These are phyloP conservation scores for Meiosimyza decipiens DNA, from an alignment of 2,888 invertebrate species.

Conservation along the genomic window DNA sequence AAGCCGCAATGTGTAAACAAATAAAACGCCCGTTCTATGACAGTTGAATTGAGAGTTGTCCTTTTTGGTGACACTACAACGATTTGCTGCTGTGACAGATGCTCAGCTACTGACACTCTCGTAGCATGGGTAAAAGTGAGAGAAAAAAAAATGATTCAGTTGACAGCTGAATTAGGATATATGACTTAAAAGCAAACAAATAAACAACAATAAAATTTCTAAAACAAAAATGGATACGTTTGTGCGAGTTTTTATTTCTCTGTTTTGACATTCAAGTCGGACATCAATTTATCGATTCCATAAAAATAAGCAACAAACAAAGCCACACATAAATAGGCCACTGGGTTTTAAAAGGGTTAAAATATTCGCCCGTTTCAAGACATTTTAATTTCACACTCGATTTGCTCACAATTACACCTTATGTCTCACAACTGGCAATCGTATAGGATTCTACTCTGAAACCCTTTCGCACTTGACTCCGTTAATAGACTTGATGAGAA, in stretches of 20 bases:
- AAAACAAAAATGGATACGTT: neutral
- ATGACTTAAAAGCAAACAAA: constrained; percentile 45
- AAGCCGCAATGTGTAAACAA: constrained; percentile 55
- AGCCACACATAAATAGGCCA: neutral
- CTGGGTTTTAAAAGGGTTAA: constrained; percentile 30
- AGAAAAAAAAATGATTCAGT: constrained; percentile 60
- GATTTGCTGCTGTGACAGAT: constrained; percentile 29
- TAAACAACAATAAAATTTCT: constrained; percentile 16
- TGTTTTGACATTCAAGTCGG: constrained; percentile 14
- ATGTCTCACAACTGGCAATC: constrained; percentile 19
- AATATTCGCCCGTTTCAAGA: constrained; percentile 17
- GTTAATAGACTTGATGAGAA: constrained; percentile 19
- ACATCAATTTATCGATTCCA: constrained; percentile 19
- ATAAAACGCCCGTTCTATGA: constrained; percentile 41
- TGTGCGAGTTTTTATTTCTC: constrained; percentile 17
- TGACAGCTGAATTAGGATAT: constrained; percentile 60
- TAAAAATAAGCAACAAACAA: neutral
- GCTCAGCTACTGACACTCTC: constrained; percentile 11
- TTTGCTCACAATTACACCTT: constrained; percentile 48
- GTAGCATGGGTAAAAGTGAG: neutral
- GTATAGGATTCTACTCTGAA: constrained; percentile 2
- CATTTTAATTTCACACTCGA: constrained; percentile 60
- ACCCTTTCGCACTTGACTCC: constrained; percentile 37
- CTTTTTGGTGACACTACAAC: constrained; percentile 20
- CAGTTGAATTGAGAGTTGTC: neutral